Percentiles rank a stretch among this genome's conserved stretches.
phyloP scores from a whole-genome alignment of 2,888 invertebrate genomes.

The Sphaerophoria taeniata region DNA sequence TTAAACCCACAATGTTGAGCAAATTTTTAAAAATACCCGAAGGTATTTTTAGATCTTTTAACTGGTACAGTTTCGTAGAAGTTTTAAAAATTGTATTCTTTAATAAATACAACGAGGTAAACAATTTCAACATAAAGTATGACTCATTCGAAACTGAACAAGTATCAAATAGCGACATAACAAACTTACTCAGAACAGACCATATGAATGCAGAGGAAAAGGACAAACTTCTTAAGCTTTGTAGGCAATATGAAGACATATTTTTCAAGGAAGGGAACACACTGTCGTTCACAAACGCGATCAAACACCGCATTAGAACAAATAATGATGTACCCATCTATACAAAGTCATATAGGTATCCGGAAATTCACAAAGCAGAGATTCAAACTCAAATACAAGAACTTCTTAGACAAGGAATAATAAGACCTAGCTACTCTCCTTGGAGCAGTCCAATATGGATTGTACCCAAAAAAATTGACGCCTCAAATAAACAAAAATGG shows the following conservation, averaged over 20 bases:
- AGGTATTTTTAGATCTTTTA: conserved; percentile 40
- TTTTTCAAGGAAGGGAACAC: conserved; percentile 2
- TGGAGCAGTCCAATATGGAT: conserved; percentile 52
- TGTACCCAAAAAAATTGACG: conserved; percentile 49
- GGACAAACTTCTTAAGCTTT: neutral
- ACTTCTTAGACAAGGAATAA: conserved; percentile 4
- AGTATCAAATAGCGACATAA: neutral
- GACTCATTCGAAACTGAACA: neutral
- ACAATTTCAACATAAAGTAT: conserved; percentile 26
- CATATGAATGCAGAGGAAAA: conserved; percentile 17
- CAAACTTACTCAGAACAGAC: conserved; percentile 3
- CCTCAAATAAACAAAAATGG: conserved; percentile 43
- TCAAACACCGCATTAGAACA: conserved; percentile 1
- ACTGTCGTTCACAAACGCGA: conserved; percentile 6
- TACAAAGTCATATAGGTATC: conserved; percentile 6
- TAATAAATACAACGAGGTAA: conserved; percentile 12
- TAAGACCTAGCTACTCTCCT: conserved; percentile 19
- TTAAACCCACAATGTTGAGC: conserved; percentile 15
- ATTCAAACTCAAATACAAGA: conserved; percentile 1
- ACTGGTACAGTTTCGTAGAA: conserved; percentile 45
- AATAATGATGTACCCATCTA: conserved; percentile 10
- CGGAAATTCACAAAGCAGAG: conserved; percentile 10
- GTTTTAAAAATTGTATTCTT: conserved; percentile 16
- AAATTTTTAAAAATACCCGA: conserved; percentile 31
- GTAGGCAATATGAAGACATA: conserved; percentile 4